phyloP scores from a whole-genome alignment of 2,797 vertebrate genomes.

The Clarias fuscus region DNA sequence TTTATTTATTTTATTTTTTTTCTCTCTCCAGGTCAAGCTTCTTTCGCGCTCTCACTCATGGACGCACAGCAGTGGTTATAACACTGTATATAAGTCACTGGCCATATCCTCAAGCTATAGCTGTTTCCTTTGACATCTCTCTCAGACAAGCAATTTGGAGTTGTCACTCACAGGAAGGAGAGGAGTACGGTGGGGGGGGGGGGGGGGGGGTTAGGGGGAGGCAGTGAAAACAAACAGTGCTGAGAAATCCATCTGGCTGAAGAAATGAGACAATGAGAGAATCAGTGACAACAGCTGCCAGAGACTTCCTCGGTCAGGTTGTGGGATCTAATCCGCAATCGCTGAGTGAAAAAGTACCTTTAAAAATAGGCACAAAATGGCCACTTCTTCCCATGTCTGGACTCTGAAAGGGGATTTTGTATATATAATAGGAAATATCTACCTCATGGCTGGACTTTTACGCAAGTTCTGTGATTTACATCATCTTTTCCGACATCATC shows the following conservation, averaged over 20 bases:
- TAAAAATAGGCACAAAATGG: conserved; percentile 31
- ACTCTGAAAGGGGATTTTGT: conserved; percentile 8
- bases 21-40: background rate
- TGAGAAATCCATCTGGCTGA: conserved; percentile 35
- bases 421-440: background rate
- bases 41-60: conserved; percentile 26
- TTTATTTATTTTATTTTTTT: background rate
- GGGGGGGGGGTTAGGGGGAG: background rate
- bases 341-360: conserved; percentile 21
- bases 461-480: background rate
- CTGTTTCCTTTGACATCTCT: conserved; percentile 43
- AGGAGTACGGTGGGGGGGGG: background rate
- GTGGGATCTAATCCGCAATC: conserved; percentile 29
- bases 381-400: background rate
- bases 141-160: conserved; percentile 45
- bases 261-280: conserved; percentile 39
- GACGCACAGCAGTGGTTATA: background rate
- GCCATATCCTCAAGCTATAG: conserved; percentile 25
- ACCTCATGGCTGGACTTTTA: background rate
- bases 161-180: conserved; percentile 27
- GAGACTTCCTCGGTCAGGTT: conserved; percentile 17
- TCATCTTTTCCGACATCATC: background rate
- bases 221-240: conserved; percentile 36
- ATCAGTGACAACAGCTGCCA: conserved; percentile 50
- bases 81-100: conserved; percentile 16